Evolutionary conservation across 2,113 vertebrate species (phyloP).

Genomic region (Phocoena phocoena): DNA sequence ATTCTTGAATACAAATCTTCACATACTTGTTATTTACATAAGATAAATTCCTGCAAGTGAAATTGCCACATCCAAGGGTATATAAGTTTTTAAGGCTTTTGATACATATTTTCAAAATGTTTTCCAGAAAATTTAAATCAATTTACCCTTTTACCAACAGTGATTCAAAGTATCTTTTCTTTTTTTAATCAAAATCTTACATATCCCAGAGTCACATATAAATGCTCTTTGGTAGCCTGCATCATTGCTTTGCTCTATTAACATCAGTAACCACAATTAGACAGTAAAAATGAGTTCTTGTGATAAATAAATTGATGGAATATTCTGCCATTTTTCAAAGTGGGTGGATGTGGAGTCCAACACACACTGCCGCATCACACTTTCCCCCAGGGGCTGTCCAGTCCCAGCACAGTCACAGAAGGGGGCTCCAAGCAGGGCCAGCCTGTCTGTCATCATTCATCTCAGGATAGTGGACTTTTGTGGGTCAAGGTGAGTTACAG

Average conservation of each 20-base stretch:
- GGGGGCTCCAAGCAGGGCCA: neutral
- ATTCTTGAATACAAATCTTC: conserved; percentile 18
- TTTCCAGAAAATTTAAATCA: neutral
- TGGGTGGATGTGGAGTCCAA: neutral
- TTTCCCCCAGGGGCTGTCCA: neutral
- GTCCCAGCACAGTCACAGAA: neutral
- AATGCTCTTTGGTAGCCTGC: neutral
- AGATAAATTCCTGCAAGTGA: conserved; percentile 6
- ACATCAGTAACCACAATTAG: neutral
- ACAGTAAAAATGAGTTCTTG: neutral
- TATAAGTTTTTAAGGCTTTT: neutral
- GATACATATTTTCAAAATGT: conserved; percentile 1
- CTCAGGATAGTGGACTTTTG: neutral
- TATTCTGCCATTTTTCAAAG: neutral
- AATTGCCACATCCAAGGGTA: neutral
- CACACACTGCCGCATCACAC: neutral
- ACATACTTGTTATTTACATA: neutral
- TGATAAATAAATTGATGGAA: neutral
- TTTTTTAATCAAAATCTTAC: neutral
- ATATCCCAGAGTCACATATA: neutral
- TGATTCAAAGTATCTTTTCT: neutral
- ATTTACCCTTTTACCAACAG: neutral
- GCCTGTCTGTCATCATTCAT: neutral
- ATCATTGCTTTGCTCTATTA: neutral
- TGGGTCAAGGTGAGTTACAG: neutral